Conservation (phyloP, 2,888 invertebrate genomes). For the Malthinus flaveolus region DNA sequence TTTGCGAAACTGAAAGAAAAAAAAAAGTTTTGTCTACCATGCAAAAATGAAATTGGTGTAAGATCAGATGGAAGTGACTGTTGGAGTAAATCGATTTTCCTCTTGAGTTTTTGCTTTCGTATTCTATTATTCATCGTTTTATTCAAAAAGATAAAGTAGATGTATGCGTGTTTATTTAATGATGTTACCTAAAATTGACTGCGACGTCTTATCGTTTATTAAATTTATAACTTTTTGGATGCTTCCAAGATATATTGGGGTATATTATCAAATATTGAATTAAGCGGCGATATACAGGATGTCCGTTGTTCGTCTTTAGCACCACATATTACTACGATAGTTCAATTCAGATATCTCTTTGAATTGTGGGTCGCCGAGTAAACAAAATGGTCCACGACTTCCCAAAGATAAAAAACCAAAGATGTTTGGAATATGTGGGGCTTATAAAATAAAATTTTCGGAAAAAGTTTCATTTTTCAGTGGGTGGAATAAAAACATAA, state of each 20-base stretch:
- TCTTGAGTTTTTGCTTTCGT: conserved; percentile 10
- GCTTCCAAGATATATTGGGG: not conserved
- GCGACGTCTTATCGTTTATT: too few relatives aligned
- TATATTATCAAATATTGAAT: not conserved
- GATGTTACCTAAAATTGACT: not conserved
- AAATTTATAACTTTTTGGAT: not conserved
- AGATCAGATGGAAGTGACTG: conserved; percentile 10
- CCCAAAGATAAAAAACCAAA: too few relatives aligned
- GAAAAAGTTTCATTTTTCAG: too few relatives aligned
- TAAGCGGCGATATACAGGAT: too few relatives aligned
- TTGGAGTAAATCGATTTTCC: conserved; percentile 7
- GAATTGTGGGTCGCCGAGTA: too few relatives aligned
- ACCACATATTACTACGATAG: too few relatives aligned
- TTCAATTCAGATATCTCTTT: too few relatives aligned
- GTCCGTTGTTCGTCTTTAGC: too few relatives aligned
- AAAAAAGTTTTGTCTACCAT: conserved; percentile 2
- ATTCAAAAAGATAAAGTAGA: not conserved
- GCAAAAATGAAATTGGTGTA: conserved; percentile 10
- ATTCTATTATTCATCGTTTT: conserved; percentile 13
- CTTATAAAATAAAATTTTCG: too few relatives aligned
- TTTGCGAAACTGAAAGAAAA: conserved; percentile 8
- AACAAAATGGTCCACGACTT: too few relatives aligned
- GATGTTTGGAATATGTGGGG: too few relatives aligned
- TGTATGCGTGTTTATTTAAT: conserved; percentile 7
- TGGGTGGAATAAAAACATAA: too few relatives aligned